A percentile compares a stretch with the other conserved stretches of the same genome.
Evolutionary conservation across 2,113 vertebrate genomes (phyloP).

Genomic region (Alethe diademata): DNA sequence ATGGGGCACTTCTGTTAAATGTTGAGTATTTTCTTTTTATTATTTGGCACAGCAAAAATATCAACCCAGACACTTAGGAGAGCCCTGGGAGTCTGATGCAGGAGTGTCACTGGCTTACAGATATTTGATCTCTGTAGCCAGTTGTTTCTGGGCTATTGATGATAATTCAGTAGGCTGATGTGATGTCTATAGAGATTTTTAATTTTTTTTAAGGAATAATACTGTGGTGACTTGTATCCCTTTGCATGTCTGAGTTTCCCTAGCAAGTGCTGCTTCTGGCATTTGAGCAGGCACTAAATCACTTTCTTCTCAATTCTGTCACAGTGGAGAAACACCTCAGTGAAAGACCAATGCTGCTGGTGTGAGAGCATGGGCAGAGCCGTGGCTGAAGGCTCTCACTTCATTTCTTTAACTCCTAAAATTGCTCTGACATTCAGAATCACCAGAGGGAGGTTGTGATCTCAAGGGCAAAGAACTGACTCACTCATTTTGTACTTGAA

Average conservation of each 20-base stretch:
- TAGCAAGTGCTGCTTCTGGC: neutral
- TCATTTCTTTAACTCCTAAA: neutral
- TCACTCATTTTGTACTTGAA: neutral
- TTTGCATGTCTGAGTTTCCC: neutral
- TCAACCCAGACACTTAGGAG: rapidly evolving
- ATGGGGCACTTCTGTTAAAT: neutral
- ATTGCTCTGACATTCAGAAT: neutral
- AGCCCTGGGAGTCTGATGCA: neutral
- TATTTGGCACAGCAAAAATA: neutral
- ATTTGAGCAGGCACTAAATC: neutral
- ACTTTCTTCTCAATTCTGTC: neutral
- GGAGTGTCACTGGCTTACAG: neutral
- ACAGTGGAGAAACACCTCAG: neutral
- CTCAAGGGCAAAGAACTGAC: neutral
- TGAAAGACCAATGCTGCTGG: neutral
- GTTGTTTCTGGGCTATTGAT: neutral
- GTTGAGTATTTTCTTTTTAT: neutral
- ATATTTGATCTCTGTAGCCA: neutral
- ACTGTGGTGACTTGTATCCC: neutral
- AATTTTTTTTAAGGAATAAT: neutral
- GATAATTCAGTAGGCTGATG: neutral
- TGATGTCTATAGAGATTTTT: neutral
- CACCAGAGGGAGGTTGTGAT: neutral
- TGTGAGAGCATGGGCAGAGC: neutral
- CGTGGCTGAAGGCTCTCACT: neutral